A percentile compares a stretch with the other conserved stretches of the same genome.
These are phyloP conservation scores for Paradoxurus hermaphroditus DNA, from an alignment of 2,113 vertebrate species.

Conservation along the genomic window DNA sequence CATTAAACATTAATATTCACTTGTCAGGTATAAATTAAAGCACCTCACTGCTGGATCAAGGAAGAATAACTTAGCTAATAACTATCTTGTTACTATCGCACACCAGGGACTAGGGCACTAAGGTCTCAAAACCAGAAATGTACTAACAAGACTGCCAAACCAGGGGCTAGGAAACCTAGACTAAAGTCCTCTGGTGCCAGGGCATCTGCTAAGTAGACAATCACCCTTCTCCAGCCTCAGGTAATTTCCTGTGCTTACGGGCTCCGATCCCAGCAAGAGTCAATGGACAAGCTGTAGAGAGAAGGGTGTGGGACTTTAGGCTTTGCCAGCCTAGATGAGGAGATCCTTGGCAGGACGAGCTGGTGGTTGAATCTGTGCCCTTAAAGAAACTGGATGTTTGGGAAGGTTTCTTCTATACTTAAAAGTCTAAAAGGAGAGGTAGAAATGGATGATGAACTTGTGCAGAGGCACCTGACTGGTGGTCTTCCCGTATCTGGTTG, in stretches of 20 bases:
- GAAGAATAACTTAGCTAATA: not conserved
- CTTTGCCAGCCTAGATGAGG: not conserved
- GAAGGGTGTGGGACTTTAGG: not conserved
- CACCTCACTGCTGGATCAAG: not conserved
- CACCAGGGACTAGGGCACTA: too few relatives aligned
- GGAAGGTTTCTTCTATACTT: not conserved
- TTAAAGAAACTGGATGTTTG: not conserved
- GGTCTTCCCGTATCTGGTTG: not conserved
- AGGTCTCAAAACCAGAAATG: not conserved
- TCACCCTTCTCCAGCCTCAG: too few relatives aligned
- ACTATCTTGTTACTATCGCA: not conserved
- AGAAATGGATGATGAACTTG: not conserved
- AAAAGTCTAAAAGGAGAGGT: not conserved
- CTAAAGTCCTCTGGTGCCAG: not conserved
- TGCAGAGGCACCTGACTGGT: not conserved
- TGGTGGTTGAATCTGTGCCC: not conserved
- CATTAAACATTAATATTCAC: not conserved
- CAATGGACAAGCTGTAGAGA: too few relatives aligned
- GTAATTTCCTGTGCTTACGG: not conserved
- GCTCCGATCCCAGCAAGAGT: not conserved
- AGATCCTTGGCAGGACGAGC: not conserved
- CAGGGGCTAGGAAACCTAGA: not conserved
- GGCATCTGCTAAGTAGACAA: not conserved
- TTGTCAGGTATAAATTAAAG: not conserved
- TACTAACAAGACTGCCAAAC: not conserved